These are phyloP conservation scores for Phymanthus crucifer DNA, from an alignment of 92 coral and sea anemone genomes.

Conservation along the genomic window DNA sequence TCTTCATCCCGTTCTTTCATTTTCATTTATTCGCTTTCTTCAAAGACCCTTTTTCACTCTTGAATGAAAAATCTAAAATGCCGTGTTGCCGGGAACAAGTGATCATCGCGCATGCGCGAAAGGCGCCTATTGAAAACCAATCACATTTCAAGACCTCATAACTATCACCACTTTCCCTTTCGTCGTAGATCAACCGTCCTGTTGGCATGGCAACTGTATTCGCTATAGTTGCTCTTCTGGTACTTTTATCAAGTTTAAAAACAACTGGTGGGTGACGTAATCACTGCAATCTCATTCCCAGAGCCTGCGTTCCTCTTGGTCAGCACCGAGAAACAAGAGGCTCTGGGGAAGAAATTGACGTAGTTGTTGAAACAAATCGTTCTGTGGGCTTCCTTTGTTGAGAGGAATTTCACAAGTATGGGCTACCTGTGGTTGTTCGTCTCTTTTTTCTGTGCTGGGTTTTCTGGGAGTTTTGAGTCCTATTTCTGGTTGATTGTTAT, in stretches of 20 bases:
- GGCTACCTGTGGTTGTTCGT: neutral
- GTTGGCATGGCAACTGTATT: conserved; percentile 6
- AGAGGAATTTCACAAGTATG: neutral
- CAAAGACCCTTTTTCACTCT: no score
- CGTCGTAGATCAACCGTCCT: neutral
- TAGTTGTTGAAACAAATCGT: neutral
- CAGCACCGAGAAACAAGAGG: no score
- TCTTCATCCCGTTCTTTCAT: no score
- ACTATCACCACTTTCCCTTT: neutral
- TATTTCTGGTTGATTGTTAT: neutral
- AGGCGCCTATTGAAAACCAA: no score
- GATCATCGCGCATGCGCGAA: no score
- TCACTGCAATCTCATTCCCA: no score
- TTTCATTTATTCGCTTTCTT: no score
- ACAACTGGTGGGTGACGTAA: conserved; percentile 11
- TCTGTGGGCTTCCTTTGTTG: neutral
- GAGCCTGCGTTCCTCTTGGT: no score
- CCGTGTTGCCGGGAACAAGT: no score
- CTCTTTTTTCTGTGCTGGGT: neutral
- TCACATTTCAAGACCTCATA: neutral
- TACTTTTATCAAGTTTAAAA: neutral
- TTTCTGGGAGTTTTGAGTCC: neutral
- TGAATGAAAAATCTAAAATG: no score
- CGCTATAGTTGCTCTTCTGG: neutral
- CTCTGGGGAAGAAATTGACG: no score